Conservation (phyloP, 1,140 invertebrate species). For the Daktulosphaira vitifoliae region DNA sequence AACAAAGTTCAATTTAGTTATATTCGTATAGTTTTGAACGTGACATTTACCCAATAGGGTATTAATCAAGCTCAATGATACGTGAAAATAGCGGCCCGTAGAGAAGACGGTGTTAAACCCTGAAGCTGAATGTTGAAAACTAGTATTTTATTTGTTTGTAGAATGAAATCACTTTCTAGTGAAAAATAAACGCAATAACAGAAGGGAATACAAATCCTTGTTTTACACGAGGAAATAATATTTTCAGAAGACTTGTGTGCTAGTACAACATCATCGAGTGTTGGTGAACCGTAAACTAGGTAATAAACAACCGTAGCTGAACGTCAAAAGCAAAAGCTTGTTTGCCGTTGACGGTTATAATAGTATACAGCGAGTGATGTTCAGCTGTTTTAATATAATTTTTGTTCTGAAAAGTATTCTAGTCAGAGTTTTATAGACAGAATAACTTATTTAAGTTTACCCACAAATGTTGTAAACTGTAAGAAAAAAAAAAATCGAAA, state of each 20-base stretch:
- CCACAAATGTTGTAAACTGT: too few relatives aligned
- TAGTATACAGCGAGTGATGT: not conserved
- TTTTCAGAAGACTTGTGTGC: not conserved
- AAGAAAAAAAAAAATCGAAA: too few relatives aligned
- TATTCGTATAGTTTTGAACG: too few relatives aligned
- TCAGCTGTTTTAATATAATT: not conserved
- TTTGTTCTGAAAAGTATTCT: not conserved
- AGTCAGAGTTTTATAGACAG: too few relatives aligned
- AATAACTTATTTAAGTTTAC: too few relatives aligned
- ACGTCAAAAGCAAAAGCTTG: conserved; percentile 27
- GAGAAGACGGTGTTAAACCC: too few relatives aligned
- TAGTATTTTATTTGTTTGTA: conserved; percentile 4
- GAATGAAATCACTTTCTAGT: not conserved
- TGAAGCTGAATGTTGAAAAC: not conserved
- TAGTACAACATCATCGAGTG: not conserved
- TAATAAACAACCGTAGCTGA: conserved; percentile 18
- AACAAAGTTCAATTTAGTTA: too few relatives aligned
- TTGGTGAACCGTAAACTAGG: conserved; percentile 20
- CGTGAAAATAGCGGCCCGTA: too few relatives aligned
- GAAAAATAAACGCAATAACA: conserved; percentile 5
- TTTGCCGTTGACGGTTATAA: conserved; percentile 25
- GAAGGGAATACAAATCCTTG: not conserved
- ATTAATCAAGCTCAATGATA: too few relatives aligned
- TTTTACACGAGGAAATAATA: conserved; percentile 22
- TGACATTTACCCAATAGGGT: too few relatives aligned